These are phyloP conservation scores for Oegoconia quadripuncta DNA, from an alignment of 2,888 invertebrate genomes.

Conservation along the genomic window DNA sequence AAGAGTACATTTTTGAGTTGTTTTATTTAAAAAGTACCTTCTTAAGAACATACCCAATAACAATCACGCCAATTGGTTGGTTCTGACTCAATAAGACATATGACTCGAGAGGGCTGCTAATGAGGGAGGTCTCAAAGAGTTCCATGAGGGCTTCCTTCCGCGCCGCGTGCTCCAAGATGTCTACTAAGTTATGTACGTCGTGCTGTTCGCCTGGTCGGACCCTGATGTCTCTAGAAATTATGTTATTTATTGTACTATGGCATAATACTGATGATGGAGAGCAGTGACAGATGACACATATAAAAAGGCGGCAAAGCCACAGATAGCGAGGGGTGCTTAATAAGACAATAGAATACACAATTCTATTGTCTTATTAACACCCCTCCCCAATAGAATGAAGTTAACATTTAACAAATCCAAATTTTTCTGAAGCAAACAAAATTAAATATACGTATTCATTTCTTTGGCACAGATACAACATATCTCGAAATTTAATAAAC, in stretches of 20 bases:
- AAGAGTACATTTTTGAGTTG: neutral
- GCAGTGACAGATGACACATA: no score
- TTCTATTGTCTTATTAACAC: no score
- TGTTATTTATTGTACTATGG: slow-evolving; percentile 2
- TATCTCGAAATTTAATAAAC: no score
- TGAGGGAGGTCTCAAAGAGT: slow-evolving; percentile 42
- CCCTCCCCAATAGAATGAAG: no score
- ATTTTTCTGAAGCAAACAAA: no score
- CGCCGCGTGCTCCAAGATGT: slow-evolving; percentile 48
- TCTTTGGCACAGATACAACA: no score
- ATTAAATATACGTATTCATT: no score
- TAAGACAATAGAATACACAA: no score
- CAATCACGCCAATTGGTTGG: slow-evolving; percentile 64
- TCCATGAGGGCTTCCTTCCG: slow-evolving; percentile 36
- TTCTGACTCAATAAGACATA: slow-evolving; percentile 57
- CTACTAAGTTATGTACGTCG: slow-evolving; percentile 35
- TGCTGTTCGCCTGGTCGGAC: slow-evolving; percentile 52
- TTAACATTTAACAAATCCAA: no score
- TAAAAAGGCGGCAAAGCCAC: no score
- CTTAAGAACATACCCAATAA: slow-evolving; percentile 56
- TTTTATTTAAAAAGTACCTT: neutral
- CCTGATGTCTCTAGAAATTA: slow-evolving; percentile 36
- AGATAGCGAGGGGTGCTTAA: no score
- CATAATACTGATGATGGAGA: no score
- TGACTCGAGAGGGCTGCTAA: slow-evolving; percentile 34